A percentile compares a stretch with the other conserved stretches of the same genome.
These are phyloP conservation scores for Tiaroga cobitis DNA, from an alignment of 2,797 vertebrate genomes.

Conservation along the genomic window DNA sequence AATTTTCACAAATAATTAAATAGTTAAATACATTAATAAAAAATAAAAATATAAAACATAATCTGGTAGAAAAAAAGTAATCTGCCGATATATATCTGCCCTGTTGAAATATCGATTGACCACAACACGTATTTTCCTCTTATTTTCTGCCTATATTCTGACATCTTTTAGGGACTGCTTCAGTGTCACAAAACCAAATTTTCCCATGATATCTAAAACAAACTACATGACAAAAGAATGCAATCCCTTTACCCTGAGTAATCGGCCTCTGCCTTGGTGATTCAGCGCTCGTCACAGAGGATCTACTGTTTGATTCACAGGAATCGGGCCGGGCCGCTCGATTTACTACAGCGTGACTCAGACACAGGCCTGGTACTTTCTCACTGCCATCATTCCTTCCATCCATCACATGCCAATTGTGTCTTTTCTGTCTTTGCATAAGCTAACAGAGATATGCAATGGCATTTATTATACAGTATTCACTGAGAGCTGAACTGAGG, in stretches of 20 bases:
- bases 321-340: constrained; percentile 76
- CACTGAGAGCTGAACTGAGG: not conserved
- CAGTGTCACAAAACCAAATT: constrained; percentile 72
- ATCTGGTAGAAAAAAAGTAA: too few species aligned
- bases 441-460: not conserved
- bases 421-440: constrained; percentile 62
- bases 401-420: constrained; percentile 72
- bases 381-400: constrained; percentile 54
- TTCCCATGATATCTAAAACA: constrained; percentile 71
- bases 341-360: constrained; percentile 68
- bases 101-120: too few species aligned
- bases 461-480: not conserved
- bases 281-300: constrained; percentile 87
- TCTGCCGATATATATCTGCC: too few species aligned
- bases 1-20: not conserved
- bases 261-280: constrained; percentile 80
- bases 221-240: constrained; percentile 74
- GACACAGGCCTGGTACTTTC: constrained; percentile 61
- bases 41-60: too few species aligned
- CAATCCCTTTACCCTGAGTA: constrained; percentile 76
- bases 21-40: not conserved
- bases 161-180: constrained; percentile 62
- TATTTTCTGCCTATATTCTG: not conserved
- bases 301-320: constrained; percentile 78
- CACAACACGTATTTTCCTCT: not conserved